phyloP scores from a whole-genome alignment of 2,113 vertebrate genomes.

The Dromas ardeola region DNA sequence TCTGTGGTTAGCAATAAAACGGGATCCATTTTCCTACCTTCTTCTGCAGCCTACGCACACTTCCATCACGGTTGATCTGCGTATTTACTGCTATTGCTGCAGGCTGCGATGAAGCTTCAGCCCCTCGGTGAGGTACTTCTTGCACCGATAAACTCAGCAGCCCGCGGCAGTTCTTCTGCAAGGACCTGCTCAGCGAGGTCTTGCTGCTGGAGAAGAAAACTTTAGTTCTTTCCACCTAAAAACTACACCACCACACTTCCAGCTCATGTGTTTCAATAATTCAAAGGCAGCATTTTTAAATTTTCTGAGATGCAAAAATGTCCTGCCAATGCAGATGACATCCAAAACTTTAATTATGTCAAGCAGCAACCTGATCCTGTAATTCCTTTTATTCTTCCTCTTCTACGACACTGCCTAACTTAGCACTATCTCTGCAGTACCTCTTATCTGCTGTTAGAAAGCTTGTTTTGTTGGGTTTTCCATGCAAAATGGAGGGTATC shows the following conservation, averaged over 20 bases:
- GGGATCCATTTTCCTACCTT: background rate
- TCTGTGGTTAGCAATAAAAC: background rate
- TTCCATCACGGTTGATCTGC: background rate
- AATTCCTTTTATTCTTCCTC: background rate
- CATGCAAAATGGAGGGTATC: background rate
- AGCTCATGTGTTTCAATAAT: background rate
- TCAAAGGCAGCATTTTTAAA: background rate
- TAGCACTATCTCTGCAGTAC: background rate
- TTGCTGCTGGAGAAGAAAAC: background rate
- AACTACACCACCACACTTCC: background rate
- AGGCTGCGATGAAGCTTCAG: background rate
- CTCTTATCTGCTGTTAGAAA: background rate
- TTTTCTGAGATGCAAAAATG: background rate
- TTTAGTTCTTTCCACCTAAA: background rate
- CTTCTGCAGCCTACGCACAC: background rate
- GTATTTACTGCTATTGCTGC: background rate
- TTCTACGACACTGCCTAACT: background rate
- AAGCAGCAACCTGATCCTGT: background rate
- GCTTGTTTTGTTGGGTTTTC: background rate
- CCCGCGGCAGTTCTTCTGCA: background rate
- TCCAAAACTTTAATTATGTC: background rate
- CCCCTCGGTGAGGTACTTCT: accelerated
- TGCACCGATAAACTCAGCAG: background rate
- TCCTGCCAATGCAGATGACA: background rate
- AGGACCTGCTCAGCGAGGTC: background rate